These are phyloP conservation scores for Seira ritae DNA, from an alignment of 2,888 invertebrate genomes.

Conservation along the genomic window DNA sequence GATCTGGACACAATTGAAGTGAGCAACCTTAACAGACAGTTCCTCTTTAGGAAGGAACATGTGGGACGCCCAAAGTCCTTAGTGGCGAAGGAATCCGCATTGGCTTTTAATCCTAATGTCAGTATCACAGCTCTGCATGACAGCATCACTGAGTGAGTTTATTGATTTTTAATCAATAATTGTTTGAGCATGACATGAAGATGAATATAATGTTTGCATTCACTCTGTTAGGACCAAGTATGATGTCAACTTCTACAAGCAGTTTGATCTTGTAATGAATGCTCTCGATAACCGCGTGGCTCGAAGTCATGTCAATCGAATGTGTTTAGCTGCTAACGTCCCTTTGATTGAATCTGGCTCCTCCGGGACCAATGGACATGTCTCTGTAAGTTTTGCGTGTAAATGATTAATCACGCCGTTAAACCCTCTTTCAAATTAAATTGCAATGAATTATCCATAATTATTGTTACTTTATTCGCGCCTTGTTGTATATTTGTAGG, in stretches of 20 bases:
- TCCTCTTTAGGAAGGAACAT: conserved; percentile 98
- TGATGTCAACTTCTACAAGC: conserved; percentile 92
- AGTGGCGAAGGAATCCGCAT: conserved; percentile 92
- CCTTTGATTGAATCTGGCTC: conserved; percentile 98
- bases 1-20: conserved; percentile 99
- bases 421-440: too few species aligned
- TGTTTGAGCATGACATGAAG: too few species aligned
- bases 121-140: conserved; percentile 94
- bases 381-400: conserved; percentile 77
- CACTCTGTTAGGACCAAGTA: conserved; percentile 85
- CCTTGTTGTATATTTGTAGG: conserved; percentile 76
- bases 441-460: too few species aligned
- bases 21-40: conserved; percentile 98
- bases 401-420: not conserved
- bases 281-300: conserved; percentile 98
- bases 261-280: conserved; percentile 94
- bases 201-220: conserved; percentile 64
- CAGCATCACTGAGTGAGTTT: conserved; percentile 90
- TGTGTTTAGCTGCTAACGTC: conserved; percentile 96
- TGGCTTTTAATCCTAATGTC: conserved; percentile 91
- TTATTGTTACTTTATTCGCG: not conserved
- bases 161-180: too few species aligned
- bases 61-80: conserved; percentile 97
- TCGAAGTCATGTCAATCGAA: conserved; percentile 98
- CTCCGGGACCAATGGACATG: conserved; percentile 96